phyloP scores from a whole-genome alignment of 2,797 vertebrate genomes.

The Amphiprion clarkii region DNA sequence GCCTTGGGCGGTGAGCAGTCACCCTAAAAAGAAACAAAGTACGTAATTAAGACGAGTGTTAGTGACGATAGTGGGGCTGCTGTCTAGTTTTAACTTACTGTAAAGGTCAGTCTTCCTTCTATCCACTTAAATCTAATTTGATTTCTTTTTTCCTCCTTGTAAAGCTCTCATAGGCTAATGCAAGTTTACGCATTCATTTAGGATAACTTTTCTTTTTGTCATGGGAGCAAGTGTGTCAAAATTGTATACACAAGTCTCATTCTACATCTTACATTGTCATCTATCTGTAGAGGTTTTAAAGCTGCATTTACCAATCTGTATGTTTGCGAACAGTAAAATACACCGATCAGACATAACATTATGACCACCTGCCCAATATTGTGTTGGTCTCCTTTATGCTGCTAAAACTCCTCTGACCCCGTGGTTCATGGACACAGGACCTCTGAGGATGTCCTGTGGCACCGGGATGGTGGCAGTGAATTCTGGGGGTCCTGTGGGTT shows the following conservation, averaged over 20 bases:
- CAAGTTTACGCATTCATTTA: too few species aligned
- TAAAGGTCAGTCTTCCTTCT: background rate
- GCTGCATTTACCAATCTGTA: background rate
- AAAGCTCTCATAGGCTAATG: too few species aligned
- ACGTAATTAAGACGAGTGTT: background rate
- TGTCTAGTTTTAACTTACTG: background rate
- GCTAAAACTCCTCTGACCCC: too few species aligned
- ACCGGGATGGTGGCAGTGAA: too few species aligned
- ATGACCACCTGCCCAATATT: too few species aligned
- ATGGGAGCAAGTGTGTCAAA: background rate
- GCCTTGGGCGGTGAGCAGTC: background rate
- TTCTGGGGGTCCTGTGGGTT: too few species aligned
- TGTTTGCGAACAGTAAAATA: background rate
- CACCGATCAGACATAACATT: too few species aligned
- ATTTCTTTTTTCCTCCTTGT: too few species aligned
- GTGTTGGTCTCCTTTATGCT: too few species aligned
- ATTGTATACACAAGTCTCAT: background rate
- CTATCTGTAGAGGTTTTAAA: background rate
- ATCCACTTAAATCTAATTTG: background rate
- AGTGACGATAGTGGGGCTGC: background rate
- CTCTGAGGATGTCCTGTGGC: too few species aligned
- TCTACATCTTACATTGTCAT: background rate
- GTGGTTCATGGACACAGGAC: too few species aligned
- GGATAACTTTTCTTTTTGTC: too few species aligned
- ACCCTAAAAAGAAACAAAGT: constrained; percentile 6